Base-by-base conservation (phyloP, 2,113 vertebrate species). In the Orthonyx spaldingii region DNA sequence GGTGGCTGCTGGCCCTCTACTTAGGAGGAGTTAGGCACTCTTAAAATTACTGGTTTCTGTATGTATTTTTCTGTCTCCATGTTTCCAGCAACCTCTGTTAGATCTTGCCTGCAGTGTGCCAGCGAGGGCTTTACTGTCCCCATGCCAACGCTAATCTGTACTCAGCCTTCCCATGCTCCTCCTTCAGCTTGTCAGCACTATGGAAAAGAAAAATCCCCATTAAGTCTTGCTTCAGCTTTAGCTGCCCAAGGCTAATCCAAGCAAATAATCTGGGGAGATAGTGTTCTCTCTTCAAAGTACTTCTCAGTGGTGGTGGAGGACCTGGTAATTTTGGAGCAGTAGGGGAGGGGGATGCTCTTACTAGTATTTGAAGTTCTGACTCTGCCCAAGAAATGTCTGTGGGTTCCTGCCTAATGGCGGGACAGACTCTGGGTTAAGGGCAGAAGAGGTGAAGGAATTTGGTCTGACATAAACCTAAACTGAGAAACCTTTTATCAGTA, bases 81-180 rank as follows among this genome's bases (percentile, higher is more conserved):
- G 26, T 93, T 92, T 61, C 85, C 57, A 87, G 39, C 66, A 85
- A 5, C 47, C 65, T 78, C 56, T 90, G 35, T n/a, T 80, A 60
- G 42, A 53, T 66, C 53, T 82, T 90, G 63, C 56, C 41, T 70
- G 1, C 35, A 28, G 46, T 2, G 13, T 27, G 17, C 14, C 42
- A 53, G 26, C 1, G 3, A 53, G 46, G 32, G 42, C 61, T 85
- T 76, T 60, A 11, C 49, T 46, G 37, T 89, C 33, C n/a, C 56
- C 1, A 0, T 35, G 52, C 69, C 2, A 14, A 33, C 0, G 0
- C 64, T 69, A 20, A 68, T 60, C 71, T 11, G 1, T 47, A 59
- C 37, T 50, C 28, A 47, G 82, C 24, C n/a, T 83, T 90, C 59
- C 47, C 39, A 4, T 37, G 30, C 59, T 92, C 57, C 47, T 89